Conservation (phyloP, 2,888 invertebrate species). For the Agriopis leucophaearia region DNA sequence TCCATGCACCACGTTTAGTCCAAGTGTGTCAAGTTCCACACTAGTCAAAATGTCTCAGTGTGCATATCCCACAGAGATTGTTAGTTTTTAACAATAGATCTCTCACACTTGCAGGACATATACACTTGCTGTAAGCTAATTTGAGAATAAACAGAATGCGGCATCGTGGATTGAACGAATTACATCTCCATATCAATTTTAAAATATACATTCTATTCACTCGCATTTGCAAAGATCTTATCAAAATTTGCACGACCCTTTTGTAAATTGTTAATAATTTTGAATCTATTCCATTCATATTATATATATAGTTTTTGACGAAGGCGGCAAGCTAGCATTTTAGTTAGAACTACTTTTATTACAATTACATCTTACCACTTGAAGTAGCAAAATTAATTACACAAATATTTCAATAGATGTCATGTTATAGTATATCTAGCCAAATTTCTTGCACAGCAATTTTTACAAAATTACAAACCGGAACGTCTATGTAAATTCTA, state of each 20-base stretch:
- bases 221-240: not conserved
- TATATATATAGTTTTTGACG: slow-evolving; percentile 12
- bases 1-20: too few relatives aligned
- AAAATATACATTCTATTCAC: not conserved
- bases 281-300: not conserved
- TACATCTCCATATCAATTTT: not conserved
- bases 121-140: too few relatives aligned
- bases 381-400: slow-evolving; percentile 10
- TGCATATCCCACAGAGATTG: too few relatives aligned
- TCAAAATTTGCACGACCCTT: not conserved
- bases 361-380: slow-evolving; percentile 7
- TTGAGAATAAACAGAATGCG: too few relatives aligned
- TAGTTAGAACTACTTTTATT: slow-evolving; percentile 8
- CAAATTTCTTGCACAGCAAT: slow-evolving; percentile 1
- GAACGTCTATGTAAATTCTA: not conserved
- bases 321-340: slow-evolving; percentile 30
- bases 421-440: slow-evolving; percentile 4
- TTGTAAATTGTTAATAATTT: not conserved
- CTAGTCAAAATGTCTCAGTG: too few relatives aligned
- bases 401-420: not conserved
- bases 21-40: too few relatives aligned
- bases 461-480: slow-evolving; percentile 19
- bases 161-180: not conserved
- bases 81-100: not conserved
- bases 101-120: not conserved